phyloP scores from a whole-genome alignment of 2,113 vertebrate genomes.

The Hyaena hyaena region DNA sequence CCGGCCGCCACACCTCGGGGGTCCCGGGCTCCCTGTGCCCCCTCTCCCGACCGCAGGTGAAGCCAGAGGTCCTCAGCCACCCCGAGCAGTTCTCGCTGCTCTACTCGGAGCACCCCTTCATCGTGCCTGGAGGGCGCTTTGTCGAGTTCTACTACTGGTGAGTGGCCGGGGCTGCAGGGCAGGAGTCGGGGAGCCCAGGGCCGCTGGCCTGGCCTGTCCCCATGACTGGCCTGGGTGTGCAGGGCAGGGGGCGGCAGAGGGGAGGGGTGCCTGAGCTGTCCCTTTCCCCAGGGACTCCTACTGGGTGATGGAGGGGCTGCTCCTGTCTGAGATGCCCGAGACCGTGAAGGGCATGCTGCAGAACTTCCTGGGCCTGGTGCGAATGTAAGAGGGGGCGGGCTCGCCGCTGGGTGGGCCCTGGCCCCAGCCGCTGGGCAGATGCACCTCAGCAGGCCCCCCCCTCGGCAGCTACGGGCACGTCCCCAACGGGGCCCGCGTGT shows the following conservation, averaged over 20 bases:
- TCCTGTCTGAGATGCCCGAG: slow-evolving; percentile 89
- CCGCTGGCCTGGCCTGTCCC: not conserved
- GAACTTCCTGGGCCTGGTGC: slow-evolving; percentile 88
- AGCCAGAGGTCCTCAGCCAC: slow-evolving; percentile 76
- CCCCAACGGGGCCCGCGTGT: slow-evolving; percentile 90
- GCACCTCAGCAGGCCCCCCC: not conserved
- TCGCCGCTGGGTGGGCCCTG: not conserved
- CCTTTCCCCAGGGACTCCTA: slow-evolving; percentile 90
- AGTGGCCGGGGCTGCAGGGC: not conserved
- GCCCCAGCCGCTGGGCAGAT: not conserved
- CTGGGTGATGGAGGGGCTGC: slow-evolving; percentile 91
- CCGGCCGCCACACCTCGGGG: fast-evolving
- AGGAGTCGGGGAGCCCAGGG: not conserved
- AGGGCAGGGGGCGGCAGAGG: not conserved
- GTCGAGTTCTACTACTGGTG: slow-evolving; percentile 92
- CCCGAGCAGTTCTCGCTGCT: slow-evolving; percentile 88
- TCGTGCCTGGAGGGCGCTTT: slow-evolving; percentile 89
- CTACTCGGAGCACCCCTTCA: slow-evolving; percentile 85
- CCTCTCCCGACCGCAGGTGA: slow-evolving; percentile 81
- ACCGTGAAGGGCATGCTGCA: slow-evolving; percentile 88
- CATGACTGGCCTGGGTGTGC: not conserved
- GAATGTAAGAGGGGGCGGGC: slow-evolving; percentile 77
- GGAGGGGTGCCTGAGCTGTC: not conserved
- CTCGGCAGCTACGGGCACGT: slow-evolving; percentile 88
- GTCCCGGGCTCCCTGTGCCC: too few species aligned